Percentiles rank a stretch among this genome's conserved stretches.
Conservation (phyloP, 2,113 vertebrate genomes). For the Engystomops pustulosus region DNA sequence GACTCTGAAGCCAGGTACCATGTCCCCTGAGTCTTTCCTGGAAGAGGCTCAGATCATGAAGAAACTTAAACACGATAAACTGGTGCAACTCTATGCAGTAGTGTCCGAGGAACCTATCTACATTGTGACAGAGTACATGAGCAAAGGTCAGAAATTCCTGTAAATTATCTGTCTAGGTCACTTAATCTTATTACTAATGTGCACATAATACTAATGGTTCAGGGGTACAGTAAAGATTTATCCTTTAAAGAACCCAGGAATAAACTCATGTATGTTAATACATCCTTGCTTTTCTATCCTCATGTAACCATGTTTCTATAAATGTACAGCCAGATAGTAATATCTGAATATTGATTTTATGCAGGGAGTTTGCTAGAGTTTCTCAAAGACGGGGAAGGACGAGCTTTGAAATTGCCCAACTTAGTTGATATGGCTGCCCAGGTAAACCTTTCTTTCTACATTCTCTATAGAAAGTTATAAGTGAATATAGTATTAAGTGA, state of each 20-base stretch:
- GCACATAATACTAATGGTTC: too few species aligned
- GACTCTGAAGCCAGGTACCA: conserved; percentile 96
- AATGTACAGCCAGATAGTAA: background rate
- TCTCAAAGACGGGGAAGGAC: conserved; percentile 90
- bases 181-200: too few species aligned
- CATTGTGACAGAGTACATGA: conserved; percentile 98
- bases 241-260: too few species aligned
- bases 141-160: too few species aligned
- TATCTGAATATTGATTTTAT: conserved; percentile 61
- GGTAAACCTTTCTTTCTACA: conserved; percentile 64
- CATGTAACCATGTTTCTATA: background rate
- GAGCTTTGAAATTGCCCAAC: conserved; percentile 89
- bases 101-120: conserved; percentile 98
- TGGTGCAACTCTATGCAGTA: conserved; percentile 97
- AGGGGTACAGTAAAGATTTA: too few species aligned
- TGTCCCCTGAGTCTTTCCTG: conserved; percentile 97
- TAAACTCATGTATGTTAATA: too few species aligned
- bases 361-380: conserved; percentile 95
- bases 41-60: conserved; percentile 99
- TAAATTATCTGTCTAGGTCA: too few species aligned
- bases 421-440: conserved; percentile 97
- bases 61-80: conserved; percentile 94
- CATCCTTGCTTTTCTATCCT: too few species aligned
- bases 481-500: background rate
- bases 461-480: background rate